Base-by-base conservation (phyloP, 2,797 vertebrate genomes). In the Eupleurogrammus muticus region DNA sequence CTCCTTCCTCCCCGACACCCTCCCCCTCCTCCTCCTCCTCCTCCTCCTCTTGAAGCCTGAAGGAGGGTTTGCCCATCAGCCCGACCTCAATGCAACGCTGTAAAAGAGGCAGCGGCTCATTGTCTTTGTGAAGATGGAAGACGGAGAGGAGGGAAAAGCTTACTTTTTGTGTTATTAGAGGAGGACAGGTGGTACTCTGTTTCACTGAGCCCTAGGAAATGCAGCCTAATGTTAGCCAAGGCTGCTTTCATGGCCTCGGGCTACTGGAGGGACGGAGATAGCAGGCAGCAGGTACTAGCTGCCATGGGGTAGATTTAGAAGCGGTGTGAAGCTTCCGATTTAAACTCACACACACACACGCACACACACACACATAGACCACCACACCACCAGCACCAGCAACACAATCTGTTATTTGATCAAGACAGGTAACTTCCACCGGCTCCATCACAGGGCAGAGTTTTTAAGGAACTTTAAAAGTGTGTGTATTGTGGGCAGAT, bases 161-260 rank as follows among this genome's bases (percentile, higher is more conserved):
- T 85, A 86, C 80, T 75, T 87, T 83, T 80, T 79, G 81, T 83
- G 73, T 86, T 85, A 88, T 87, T 83, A 87, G 78, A 87, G 76
- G 74, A 78, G 82, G 87, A 87, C 87, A 91, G 90, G 89, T 91
- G 89, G 90, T 89, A 68, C 75, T 82, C 63, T 77, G 77, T 86
- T 89, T 87, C 68, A 83, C 75, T 72, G 76, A 90, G 89, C 88
- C 85, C 74, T 72, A 83, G 91, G 90, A 90, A 90, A 87, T 64
- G 66, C 80, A 85, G 80, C 82, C 82, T 81, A 85, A 87, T 84
- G 87, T 88, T 87, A 88, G 88, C 87, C 79, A 81, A 87, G 88
- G 78, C 87, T 89, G 90, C 77, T 86, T 81, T 82, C 85, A 83
- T 87, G 83, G 89, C 90, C 89, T 82, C 53, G 0, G 90, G 91